Base-by-base conservation (phyloP, 2,888 invertebrate species). In the Eupeodes latifasciatus region DNA sequence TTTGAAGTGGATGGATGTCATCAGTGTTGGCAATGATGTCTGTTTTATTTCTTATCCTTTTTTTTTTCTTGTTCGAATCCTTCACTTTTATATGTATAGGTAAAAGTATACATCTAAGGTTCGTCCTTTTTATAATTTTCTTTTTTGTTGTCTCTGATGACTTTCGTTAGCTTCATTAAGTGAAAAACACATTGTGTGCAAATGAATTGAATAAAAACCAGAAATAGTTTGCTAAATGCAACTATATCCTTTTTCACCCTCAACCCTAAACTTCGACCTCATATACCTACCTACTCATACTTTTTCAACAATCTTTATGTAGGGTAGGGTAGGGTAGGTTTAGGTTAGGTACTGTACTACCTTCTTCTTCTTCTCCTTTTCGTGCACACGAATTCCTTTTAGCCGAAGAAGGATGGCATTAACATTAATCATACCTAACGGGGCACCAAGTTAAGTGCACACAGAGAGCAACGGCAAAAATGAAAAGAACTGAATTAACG, bases 401-500 rank as follows among this genome's bases (percentile, higher is more conserved):
- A 40, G 11, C 12, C 34, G 12, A 14, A 55, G 53, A 51, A 49
- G 57, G 16, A 74, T 55, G 61, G 49, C 84, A 57, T 75, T 69
- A 75, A 74, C 72, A 84, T 87, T 87, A 84, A 84, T 87, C 80
- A 87, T 74, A 72, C 84, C 53, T 71, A 62, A 66, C 53, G 53
- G 76, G 69, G 66, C 80, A 76, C 83, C 74, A 80, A 84, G 84
- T 79, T 77, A 81, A 84, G 86, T 83, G 81, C 75, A 79, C 74
- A 76, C 62, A 44, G 67, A 80, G 67, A 77, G 72, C 83, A 71
- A 57, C 40, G 74, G 61, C 53, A 78, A 78, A 74, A 81, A 76
- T 81, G 75, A 81, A 85, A 85, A 78, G 85, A 85, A 82, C 81
- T 78, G 77, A 81, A 85, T 85, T 78, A 85, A 81, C 72, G 85